Evolutionary conservation across 2,797 vertebrate species (phyloP).

Genomic region (Notamacropus eugenii): DNA sequence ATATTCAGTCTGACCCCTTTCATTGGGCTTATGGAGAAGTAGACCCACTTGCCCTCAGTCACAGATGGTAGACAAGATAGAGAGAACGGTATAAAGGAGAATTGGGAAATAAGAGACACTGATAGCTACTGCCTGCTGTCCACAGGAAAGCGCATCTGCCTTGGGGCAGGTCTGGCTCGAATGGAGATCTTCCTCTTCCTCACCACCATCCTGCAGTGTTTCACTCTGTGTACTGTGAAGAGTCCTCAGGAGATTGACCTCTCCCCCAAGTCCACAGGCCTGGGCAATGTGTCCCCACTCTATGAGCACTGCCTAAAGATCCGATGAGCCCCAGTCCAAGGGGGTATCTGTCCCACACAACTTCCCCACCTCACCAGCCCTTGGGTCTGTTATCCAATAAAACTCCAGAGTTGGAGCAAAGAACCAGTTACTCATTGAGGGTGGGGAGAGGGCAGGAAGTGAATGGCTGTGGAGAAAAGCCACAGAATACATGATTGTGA

Average conservation of each 20-base stretch:
- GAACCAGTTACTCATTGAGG: not conserved
- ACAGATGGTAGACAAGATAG: not conserved
- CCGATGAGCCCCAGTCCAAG: not conserved
- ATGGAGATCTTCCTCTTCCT: slow-evolving; percentile 62
- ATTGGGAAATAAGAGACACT: not conserved
- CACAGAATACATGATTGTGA: slow-evolving; percentile 62
- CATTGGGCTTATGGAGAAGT: not conserved
- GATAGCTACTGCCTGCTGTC: not conserved
- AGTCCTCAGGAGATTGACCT: slow-evolving; percentile 25
- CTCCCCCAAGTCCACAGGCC: slow-evolving; percentile 20
- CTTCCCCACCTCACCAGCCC: too few species aligned
- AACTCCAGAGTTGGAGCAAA: not conserved
- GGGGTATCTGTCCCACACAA: not conserved
- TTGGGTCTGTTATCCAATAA: not conserved
- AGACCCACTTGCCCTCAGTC: not conserved
- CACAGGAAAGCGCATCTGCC: slow-evolving; percentile 51
- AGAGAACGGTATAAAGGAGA: not conserved
- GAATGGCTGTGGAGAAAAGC: not conserved
- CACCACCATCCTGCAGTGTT: slow-evolving; percentile 28
- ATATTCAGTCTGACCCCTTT: not conserved
- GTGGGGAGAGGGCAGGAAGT: not conserved
- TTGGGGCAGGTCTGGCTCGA: slow-evolving; percentile 45
- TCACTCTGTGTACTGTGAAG: slow-evolving; percentile 12
- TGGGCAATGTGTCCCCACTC: slow-evolving; percentile 30
- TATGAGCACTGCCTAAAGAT: not conserved